phyloP scores from a whole-genome alignment of 2,113 vertebrate species.

The Datnioides undecimradiatus region DNA sequence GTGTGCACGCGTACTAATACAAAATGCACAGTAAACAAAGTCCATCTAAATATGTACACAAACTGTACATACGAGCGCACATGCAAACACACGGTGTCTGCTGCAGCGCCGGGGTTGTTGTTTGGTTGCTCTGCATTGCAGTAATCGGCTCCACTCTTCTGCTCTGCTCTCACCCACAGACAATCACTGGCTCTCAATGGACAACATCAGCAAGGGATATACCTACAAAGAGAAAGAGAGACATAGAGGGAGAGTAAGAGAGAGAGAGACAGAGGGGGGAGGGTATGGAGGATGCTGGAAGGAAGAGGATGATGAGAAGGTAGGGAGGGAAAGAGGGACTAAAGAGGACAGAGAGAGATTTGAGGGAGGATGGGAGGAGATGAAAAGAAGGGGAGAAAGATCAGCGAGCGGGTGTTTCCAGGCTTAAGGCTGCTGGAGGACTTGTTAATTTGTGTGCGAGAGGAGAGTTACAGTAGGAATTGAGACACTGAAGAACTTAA shows the following conservation, averaged over 20 bases:
- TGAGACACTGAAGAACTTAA: slow-evolving; percentile 12
- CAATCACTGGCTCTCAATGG: slow-evolving; percentile 75
- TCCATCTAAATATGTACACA: slow-evolving; percentile 63
- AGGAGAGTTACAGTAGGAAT: slow-evolving; percentile 37
- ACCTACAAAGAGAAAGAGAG: slow-evolving; percentile 58
- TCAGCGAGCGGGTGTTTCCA: slow-evolving; percentile 69
- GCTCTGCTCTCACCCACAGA: slow-evolving; percentile 73
- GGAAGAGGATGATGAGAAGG: slow-evolving; percentile 61
- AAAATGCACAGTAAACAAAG: slow-evolving; percentile 48
- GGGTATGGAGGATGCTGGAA: slow-evolving; percentile 35
- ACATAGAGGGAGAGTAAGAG: neutral
- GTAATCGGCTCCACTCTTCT: slow-evolving; percentile 72
- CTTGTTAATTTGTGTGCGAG: slow-evolving; percentile 59
- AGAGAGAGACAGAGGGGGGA: slow-evolving; percentile 4
- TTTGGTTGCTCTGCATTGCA: slow-evolving; percentile 81
- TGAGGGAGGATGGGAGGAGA: slow-evolving; percentile 62
- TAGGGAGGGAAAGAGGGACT: slow-evolving; percentile 55
- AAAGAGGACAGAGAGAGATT: slow-evolving; percentile 69
- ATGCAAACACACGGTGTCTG: slow-evolving; percentile 38
- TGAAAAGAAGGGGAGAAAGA: slow-evolving; percentile 68
- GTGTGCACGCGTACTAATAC: slow-evolving; percentile 37
- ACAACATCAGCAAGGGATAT: slow-evolving; percentile 76
- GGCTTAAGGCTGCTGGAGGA: slow-evolving; percentile 69
- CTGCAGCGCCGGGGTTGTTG: slow-evolving; percentile 59
- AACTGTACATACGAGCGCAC: slow-evolving; percentile 55